phyloP scores from a whole-genome alignment of 2,113 vertebrate genomes.

The Laterallus jamaicensis region DNA sequence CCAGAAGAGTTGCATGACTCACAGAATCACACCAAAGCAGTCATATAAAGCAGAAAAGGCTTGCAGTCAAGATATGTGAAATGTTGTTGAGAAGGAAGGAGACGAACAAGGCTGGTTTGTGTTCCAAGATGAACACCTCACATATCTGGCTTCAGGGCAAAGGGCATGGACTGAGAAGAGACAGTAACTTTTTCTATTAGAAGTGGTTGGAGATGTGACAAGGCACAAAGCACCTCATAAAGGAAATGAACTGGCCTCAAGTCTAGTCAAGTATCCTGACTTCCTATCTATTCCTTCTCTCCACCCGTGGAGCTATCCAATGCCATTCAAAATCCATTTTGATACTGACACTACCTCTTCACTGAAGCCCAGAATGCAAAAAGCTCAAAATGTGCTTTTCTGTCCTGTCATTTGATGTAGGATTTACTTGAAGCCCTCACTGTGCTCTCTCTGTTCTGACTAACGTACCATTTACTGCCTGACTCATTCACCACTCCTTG shows the following conservation, averaged over 20 bases:
- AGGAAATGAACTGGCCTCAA: not conserved
- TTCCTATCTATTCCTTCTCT: not conserved
- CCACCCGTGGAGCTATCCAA: not conserved
- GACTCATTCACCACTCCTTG: not conserved
- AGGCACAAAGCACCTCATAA: not conserved
- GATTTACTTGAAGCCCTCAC: not conserved
- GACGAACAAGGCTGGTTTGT: not conserved
- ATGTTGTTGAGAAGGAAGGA: not conserved
- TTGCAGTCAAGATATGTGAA: not conserved
- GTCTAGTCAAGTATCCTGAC: fast-evolving
- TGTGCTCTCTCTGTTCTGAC: not conserved
- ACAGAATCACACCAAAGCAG: not conserved
- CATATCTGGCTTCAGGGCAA: not conserved
- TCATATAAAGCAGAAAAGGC: not conserved
- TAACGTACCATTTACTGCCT: not conserved
- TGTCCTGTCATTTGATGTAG: not conserved
- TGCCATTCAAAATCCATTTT: not conserved
- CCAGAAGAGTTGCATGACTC: not conserved
- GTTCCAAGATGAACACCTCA: not conserved
- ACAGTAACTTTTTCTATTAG: not conserved
- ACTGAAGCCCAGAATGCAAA: not conserved
- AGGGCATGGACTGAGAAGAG: not conserved
- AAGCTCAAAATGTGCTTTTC: not conserved
- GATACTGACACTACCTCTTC: not conserved
- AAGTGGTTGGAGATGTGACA: not conserved